Percentiles rank a stretch among this genome's conserved stretches.
These are phyloP conservation scores for Pasiphila rectangulata DNA, from an alignment of 2,888 invertebrate genomes.

Conservation along the genomic window DNA sequence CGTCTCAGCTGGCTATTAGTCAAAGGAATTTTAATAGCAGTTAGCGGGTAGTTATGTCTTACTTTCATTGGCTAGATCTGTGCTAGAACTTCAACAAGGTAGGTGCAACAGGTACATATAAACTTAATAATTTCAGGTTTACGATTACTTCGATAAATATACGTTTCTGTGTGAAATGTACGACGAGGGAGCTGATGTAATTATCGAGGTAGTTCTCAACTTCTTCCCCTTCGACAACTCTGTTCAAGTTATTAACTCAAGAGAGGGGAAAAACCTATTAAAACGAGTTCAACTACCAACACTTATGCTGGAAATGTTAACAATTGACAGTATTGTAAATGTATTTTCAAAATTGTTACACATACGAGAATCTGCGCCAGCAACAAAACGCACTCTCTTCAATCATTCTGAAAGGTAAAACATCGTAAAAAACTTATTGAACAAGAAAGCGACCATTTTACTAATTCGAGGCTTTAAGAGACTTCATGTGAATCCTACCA, in stretches of 20 bases:
- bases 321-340: constrained; percentile 86
- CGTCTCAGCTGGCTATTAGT: too few relatives aligned
- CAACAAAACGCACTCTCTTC: constrained; percentile 82
- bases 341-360: constrained; percentile 87
- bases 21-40: too few relatives aligned
- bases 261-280: constrained; percentile 81
- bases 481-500: too few relatives aligned
- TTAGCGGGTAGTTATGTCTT: too few relatives aligned
- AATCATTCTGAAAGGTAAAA: constrained; percentile 83
- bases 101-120: too few relatives aligned
- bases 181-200: constrained; percentile 86
- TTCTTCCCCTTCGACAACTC: constrained; percentile 89
- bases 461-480: too few relatives aligned
- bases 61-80: too few relatives aligned
- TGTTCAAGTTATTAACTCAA: constrained; percentile 86
- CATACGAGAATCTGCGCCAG: constrained; percentile 86
- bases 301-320: constrained; percentile 83
- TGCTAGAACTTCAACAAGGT: too few relatives aligned
- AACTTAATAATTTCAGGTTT: constrained; percentile 59
- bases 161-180: constrained; percentile 91
- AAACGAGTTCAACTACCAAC: constrained; percentile 84
- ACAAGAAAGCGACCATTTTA: too few relatives aligned
- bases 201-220: constrained; percentile 85
- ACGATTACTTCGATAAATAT: constrained; percentile 78
- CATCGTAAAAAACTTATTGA: too few relatives aligned